Percentiles rank a stretch among this genome's conserved stretches.
Conservation (phyloP, 2,888 invertebrate genomes). For the Dichetophora obliterata region DNA sequence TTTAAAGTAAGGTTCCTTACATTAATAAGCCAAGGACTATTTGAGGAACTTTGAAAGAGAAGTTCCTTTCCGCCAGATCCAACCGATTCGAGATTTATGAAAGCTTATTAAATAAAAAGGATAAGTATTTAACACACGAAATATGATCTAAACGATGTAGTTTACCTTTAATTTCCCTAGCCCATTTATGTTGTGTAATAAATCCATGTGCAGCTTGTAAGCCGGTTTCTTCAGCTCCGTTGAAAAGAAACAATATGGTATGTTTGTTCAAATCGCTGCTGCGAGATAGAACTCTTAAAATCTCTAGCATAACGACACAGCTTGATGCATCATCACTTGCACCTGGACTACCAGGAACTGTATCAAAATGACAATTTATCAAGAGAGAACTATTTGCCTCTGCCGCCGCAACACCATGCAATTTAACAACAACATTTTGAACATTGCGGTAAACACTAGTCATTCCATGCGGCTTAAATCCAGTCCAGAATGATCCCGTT, state of each 20-base stretch:
- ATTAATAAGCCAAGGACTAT: slow-evolving; percentile 77
- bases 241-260: slow-evolving; percentile 79
- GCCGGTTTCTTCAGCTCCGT: slow-evolving; percentile 81
- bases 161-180: slow-evolving; percentile 72
- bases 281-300: slow-evolving; percentile 73
- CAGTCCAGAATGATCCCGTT: slow-evolving; percentile 82
- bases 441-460: slow-evolving; percentile 87
- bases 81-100: slow-evolving; percentile 90
- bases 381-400: slow-evolving; percentile 75
- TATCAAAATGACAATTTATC: slow-evolving; percentile 93
- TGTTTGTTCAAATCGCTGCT: slow-evolving; percentile 70
- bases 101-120: slow-evolving; percentile 70
- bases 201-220: slow-evolving; percentile 87
- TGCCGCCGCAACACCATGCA: slow-evolving; percentile 73
- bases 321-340: slow-evolving; percentile 65
- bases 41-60: slow-evolving; percentile 87
- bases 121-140: neutral
- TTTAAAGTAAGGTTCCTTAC: slow-evolving; percentile 61
- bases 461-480: slow-evolving; percentile 81
- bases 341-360: slow-evolving; percentile 87
- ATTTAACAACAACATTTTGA: slow-evolving; percentile 83
- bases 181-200: slow-evolving; percentile 90
- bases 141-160: neutral
- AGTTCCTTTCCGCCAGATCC: slow-evolving; percentile 90
- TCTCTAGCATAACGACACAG: slow-evolving; percentile 78